Percentiles rank a stretch among this genome's conserved stretches.
phyloP scores from a whole-genome alignment of 1,140 invertebrate genomes.

The Drosophila watanabei region DNA sequence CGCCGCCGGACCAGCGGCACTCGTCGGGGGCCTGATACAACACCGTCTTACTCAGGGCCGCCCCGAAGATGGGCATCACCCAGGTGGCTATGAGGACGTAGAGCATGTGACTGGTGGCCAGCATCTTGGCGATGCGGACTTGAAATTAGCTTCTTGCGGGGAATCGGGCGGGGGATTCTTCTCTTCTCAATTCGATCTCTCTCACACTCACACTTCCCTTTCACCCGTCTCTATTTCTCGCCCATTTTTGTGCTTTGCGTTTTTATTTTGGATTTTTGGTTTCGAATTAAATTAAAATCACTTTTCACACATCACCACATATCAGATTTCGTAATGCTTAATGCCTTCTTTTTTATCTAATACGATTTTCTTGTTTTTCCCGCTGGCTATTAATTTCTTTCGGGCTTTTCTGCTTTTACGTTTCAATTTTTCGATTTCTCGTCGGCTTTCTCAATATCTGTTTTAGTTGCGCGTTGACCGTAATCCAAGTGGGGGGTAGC shows the following conservation, averaged over 20 bases:
- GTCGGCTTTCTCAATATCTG: slow-evolving; percentile 35
- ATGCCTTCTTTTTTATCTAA: slow-evolving; percentile 43
- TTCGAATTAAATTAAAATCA: slow-evolving; percentile 51
- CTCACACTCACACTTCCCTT: slow-evolving; percentile 9
- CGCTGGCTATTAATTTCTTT: slow-evolving; percentile 31
- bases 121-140: slow-evolving; percentile 49
- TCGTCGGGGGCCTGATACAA: slow-evolving; percentile 94
- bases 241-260: slow-evolving; percentile 52
- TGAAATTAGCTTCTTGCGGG: slow-evolving; percentile 17
- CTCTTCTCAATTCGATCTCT: slow-evolving; percentile 23
- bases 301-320: slow-evolving; percentile 57
- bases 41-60: slow-evolving; percentile 89
- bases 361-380: slow-evolving; percentile 46
- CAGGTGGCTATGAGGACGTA: slow-evolving; percentile 87
- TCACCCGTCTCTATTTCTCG: slow-evolving; percentile 55
- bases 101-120: slow-evolving; percentile 74
- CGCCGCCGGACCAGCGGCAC: slow-evolving; percentile 91
- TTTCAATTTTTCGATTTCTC: slow-evolving; percentile 27
- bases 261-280: slow-evolving; percentile 46
- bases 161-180: slow-evolving; percentile 9
- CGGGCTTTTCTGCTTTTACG: slow-evolving; percentile 18
- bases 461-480: slow-evolving; percentile 74
- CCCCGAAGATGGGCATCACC: slow-evolving; percentile 89
- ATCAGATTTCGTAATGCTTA: slow-evolving; percentile 46
- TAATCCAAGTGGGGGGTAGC: slow-evolving; percentile 81